Evolutionary conservation across 2,888 invertebrate species (phyloP).

Genomic region (Cephus pygmeus): DNA sequence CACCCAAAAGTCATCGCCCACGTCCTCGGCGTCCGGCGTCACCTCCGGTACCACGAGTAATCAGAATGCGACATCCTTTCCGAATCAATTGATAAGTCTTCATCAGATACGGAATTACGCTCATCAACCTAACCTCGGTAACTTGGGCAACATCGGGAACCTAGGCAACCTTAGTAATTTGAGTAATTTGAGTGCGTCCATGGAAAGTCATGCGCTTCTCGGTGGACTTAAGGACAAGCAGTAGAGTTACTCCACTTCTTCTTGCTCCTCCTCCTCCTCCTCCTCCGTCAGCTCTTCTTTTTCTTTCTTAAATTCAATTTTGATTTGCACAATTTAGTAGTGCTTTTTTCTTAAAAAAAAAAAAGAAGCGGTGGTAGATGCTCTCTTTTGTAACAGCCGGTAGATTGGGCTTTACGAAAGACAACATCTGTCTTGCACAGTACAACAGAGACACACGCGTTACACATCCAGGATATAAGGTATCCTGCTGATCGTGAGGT

Average conservation of each 20-base stretch:
- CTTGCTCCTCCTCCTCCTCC: too few species aligned
- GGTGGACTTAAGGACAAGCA: slow-evolving; percentile 63
- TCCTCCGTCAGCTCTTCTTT: slow-evolving; percentile 5
- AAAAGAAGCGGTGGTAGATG: neutral
- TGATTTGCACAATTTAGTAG: neutral
- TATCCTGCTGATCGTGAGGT: too few species aligned
- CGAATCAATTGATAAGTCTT: slow-evolving; percentile 92
- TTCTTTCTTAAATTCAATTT: slow-evolving; percentile 7
- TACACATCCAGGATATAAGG: too few species aligned
- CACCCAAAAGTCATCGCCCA: slow-evolving; percentile 74
- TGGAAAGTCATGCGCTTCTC: slow-evolving; percentile 61
- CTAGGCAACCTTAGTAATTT: slow-evolving; percentile 60
- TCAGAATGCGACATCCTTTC: slow-evolving; percentile 77
- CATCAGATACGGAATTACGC: slow-evolving; percentile 97
- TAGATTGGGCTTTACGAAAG: too few species aligned
- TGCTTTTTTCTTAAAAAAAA: too few species aligned
- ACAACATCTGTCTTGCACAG: too few species aligned
- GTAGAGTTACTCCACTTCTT: slow-evolving; percentile 35
- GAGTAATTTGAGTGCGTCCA: slow-evolving; percentile 59
- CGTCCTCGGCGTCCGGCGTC: slow-evolving; percentile 58
- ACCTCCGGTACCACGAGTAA: slow-evolving; percentile 52
- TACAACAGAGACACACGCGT: too few species aligned
- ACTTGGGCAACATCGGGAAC: slow-evolving; percentile 57
- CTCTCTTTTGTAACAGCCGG: slow-evolving; percentile 1
- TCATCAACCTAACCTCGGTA: slow-evolving; percentile 84